Evolutionary conservation across 2,797 vertebrate species (phyloP).

Genomic region (Sternarchorhynchus goeldii): DNA sequence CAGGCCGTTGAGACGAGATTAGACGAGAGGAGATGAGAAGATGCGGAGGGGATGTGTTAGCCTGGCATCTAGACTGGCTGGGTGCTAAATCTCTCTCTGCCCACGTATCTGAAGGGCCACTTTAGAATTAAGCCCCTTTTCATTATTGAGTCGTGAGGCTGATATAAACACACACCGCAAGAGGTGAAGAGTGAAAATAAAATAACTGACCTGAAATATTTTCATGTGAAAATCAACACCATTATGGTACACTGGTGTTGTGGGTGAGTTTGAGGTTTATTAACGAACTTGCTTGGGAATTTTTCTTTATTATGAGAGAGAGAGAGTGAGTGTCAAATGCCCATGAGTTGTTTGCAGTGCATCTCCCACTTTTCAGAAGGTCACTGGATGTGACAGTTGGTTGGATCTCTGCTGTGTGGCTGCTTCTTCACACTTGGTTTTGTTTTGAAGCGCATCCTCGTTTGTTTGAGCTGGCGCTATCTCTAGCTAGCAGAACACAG

Average conservation of each 20-base stretch:
- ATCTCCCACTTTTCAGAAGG: constrained; percentile 61
- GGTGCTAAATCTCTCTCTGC: constrained; percentile 29
- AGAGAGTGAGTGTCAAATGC: constrained; percentile 3
- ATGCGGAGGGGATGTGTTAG: constrained; percentile 17
- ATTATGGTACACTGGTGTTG: constrained; percentile 1
- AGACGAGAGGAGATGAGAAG: constrained; percentile 27
- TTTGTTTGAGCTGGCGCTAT: constrained; percentile 72
- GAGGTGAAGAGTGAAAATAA: constrained; percentile 38
- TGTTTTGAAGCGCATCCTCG: constrained; percentile 12
- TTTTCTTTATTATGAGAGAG: too few species aligned
- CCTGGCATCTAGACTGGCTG: constrained; percentile 8
- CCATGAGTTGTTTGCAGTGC: constrained; percentile 42
- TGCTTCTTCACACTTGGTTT: constrained; percentile 43
- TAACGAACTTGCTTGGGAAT: background rate
- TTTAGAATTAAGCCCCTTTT: constrained; percentile 38
- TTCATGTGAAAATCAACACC: constrained; percentile 12
- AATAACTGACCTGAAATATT: constrained; percentile 14
- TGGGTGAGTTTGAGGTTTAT: background rate
- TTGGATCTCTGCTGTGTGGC: constrained; percentile 56
- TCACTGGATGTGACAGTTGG: constrained; percentile 64
- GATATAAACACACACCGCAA: constrained; percentile 47
- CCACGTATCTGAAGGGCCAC: constrained; percentile 45
- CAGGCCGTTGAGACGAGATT: constrained; percentile 57
- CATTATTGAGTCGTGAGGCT: constrained; percentile 46
- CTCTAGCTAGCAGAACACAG: constrained; percentile 68